Conservation (phyloP, 1,140 invertebrate species). For the Oscheius sp. region DNA sequence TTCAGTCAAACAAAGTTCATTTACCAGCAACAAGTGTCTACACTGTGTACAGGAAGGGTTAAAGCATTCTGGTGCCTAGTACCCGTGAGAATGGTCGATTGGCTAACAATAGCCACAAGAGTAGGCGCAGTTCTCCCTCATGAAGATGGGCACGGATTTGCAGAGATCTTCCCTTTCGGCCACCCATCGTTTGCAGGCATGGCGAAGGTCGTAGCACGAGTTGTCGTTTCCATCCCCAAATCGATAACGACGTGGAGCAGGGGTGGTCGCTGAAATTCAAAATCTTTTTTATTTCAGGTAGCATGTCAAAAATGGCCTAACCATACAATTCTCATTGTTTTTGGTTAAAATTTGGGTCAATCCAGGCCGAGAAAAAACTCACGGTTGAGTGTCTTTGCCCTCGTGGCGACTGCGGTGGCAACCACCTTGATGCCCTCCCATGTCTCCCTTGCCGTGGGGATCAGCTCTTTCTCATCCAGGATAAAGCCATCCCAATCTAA, state of each 20-base stretch:
- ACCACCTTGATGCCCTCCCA: slow-evolving; percentile 60
- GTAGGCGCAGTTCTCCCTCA: slow-evolving; percentile 56
- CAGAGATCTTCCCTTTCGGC: slow-evolving; percentile 53
- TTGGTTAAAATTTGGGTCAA: neutral
- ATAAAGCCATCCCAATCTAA: slow-evolving; percentile 61
- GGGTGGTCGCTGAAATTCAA: neutral
- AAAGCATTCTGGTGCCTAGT: too few species aligned
- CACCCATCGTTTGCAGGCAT: slow-evolving; percentile 58
- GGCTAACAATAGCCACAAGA: slow-evolving; percentile 48
- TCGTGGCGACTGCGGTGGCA: slow-evolving; percentile 52
- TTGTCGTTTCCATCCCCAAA: slow-evolving; percentile 53
- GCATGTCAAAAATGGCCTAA: neutral
- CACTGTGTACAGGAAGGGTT: neutral
- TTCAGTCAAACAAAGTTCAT: too few species aligned
- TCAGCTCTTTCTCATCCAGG: slow-evolving; percentile 54
- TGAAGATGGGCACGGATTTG: slow-evolving; percentile 57
- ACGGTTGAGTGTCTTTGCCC: neutral
- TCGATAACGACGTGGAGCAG: slow-evolving; percentile 12
- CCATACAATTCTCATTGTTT: neutral
- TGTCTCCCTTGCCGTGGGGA: slow-evolving; percentile 57
- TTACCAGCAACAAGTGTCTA: slow-evolving; percentile 6
- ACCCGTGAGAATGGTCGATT: neutral
- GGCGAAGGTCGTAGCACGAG: slow-evolving; percentile 52
- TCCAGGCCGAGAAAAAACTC: neutral
- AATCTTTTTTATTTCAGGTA: neutral